phyloP scores from a whole-genome alignment of 2,888 invertebrate genomes.

The Epirrhoe tristata region DNA sequence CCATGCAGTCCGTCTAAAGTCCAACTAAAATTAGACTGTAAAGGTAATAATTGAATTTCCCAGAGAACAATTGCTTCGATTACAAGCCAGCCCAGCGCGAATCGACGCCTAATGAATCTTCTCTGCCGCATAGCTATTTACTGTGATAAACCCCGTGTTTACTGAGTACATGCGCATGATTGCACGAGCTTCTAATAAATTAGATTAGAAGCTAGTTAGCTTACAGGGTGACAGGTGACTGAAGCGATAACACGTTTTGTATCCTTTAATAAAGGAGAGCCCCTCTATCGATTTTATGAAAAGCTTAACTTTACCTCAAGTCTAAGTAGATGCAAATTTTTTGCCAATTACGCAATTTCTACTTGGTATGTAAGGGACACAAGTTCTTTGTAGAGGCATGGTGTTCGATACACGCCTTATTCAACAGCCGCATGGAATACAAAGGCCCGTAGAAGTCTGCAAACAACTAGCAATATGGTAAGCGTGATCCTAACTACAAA shows the following conservation, averaged over 20 bases:
- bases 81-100: constrained; percentile 77
- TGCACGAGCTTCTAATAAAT: constrained; percentile 83
- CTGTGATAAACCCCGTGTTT: constrained; percentile 82
- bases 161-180: constrained; percentile 81
- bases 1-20: constrained; percentile 13
- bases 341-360: not conserved
- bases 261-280: not conserved
- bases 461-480: constrained; percentile 69
- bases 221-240: constrained; percentile 7
- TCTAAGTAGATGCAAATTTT: not conserved
- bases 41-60: constrained; percentile 82
- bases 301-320: not conserved
- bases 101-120: constrained; percentile 85
- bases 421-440: constrained; percentile 65
- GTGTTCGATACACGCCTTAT: constrained; percentile 33
- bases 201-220: constrained; percentile 56
- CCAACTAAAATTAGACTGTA: constrained; percentile 22
- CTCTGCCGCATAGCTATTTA: constrained; percentile 83
- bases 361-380: constrained; percentile 1
- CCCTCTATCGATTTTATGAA: not conserved
- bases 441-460: constrained; percentile 64
- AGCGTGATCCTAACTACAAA: constrained; percentile 73
- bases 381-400: constrained; percentile 31
- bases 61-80: constrained; percentile 83
- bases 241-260: not conserved